Conservation (phyloP, 30 jellyfish, hydroid and myxozoan species). For the Aurelia aurita complex sp. Pacific region DNA sequence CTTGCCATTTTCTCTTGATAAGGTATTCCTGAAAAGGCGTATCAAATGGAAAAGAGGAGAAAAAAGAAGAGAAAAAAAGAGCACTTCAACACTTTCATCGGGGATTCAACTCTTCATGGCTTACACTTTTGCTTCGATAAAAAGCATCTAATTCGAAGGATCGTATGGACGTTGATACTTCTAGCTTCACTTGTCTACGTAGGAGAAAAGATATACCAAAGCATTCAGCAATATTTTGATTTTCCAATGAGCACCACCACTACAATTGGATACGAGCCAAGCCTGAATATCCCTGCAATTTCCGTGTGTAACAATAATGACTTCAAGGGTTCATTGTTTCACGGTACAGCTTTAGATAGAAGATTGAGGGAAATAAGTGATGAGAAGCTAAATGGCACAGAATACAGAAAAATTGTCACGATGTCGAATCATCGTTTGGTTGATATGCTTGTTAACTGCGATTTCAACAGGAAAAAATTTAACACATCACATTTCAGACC, state of each 20-base stretch:
- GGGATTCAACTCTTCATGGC: slow-evolving; percentile 89
- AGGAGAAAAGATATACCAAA: slow-evolving; percentile 72
- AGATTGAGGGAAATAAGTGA: too few species aligned
- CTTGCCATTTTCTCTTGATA: not conserved
- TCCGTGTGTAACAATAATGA: slow-evolving; percentile 91
- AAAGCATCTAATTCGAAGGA: slow-evolving; percentile 77
- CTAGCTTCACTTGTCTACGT: slow-evolving; percentile 75
- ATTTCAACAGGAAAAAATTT: slow-evolving; percentile 18
- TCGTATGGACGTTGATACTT: slow-evolving; percentile 83
- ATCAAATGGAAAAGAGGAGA: slow-evolving; percentile 52
- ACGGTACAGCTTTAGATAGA: too few species aligned
- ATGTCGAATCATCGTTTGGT: slow-evolving; percentile 69
- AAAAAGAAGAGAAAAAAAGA: slow-evolving; percentile 64
- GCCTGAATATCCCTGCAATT: slow-evolving; percentile 86
- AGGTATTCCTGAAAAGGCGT: slow-evolving; percentile 65
- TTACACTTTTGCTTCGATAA: slow-evolving; percentile 82
- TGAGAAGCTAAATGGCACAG: slow-evolving; percentile 47
- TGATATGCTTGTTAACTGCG: slow-evolving; percentile 70
- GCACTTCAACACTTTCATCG: slow-evolving; percentile 59
- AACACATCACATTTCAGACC: slow-evolving; percentile 47
- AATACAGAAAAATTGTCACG: slow-evolving; percentile 45
- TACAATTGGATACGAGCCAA: slow-evolving; percentile 50
- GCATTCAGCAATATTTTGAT: slow-evolving; percentile 60
- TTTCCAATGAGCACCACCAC: slow-evolving; percentile 92
- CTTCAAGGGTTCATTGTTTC: slow-evolving; percentile 37